These are phyloP conservation scores for Pavo muticus DNA, from an alignment of 2,113 vertebrate genomes.

Conservation along the genomic window DNA sequence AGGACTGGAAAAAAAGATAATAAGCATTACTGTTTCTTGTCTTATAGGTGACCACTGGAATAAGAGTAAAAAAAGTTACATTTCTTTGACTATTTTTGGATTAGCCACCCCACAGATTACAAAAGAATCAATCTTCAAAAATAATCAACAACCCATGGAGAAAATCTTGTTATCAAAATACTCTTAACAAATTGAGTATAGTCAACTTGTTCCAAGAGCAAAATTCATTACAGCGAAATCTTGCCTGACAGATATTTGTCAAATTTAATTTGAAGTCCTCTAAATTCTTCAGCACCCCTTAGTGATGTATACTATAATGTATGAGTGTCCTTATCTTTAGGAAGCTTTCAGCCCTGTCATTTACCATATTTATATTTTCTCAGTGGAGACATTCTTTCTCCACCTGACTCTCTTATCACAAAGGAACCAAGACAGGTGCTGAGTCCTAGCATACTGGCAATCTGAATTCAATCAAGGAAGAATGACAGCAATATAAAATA, in stretches of 20 bases:
- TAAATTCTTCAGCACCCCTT: neutral
- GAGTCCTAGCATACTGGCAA: neutral
- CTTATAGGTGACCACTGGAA: neutral
- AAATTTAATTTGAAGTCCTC: neutral
- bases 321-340: neutral
- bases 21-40: neutral
- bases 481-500: neutral
- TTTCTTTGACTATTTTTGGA: neutral
- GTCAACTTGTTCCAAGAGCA: neutral
- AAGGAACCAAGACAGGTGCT: neutral
- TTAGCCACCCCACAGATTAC: neutral
- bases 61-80: neutral
- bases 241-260: neutral
- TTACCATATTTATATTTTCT: neutral
- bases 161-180: neutral
- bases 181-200: neutral
- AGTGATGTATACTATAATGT: neutral
- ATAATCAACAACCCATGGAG: neutral
- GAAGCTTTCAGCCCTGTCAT: neutral
- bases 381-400: neutral
- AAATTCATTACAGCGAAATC: neutral
- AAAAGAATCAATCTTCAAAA: neutral
- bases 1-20: neutral
- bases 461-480: neutral
- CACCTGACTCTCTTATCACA: neutral